Base-by-base conservation (phyloP, 2,888 invertebrate genomes). In the Drosophila engyochracea region DNA sequence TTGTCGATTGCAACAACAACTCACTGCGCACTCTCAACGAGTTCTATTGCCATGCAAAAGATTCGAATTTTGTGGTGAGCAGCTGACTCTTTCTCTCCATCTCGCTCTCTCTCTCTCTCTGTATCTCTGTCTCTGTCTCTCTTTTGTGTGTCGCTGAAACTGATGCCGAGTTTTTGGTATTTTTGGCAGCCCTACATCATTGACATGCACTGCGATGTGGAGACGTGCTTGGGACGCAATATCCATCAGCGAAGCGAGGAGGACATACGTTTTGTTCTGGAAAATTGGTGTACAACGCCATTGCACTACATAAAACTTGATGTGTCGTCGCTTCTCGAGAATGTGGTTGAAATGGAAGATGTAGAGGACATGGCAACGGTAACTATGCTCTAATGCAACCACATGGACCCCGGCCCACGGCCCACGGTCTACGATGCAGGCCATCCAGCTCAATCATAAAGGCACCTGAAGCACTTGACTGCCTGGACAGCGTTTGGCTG, bases 1-100 rank as follows among this genome's bases (percentile, higher is more conserved):
- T 99, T 91, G 96, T 97, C 52, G 99, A 99, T 93, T 97, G 97
- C 89, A 96, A 97, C 47, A 98, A 99, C 93, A 96, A 97, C 75
- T 96, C 96, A 91, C 94, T 97, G 25, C 95, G 95, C 76, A 95
- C 96, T 87, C 97, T 97, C 91, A 97, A 97, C 68, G 97, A 98
- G 91, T 96, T 98, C 94, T 97, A 97, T 96, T 97, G 96, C 91
- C 96, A 96, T 93, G 97, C 98, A 2, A 97, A 97, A 92, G 91
- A 91, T 62, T 85, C 91, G 0, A 91, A 91, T 47, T 94, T 92
- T 85, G 91, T 91, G 89, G 93, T 93, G 87, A 91, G 91, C 82
- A 25, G 19, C 16, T 64, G 10, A 55, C 25, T 10, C 25, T 3
- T 16, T 41, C 35, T 62, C 12, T 9, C 22, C 4, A 33, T 30